These are phyloP conservation scores for Prorops nasuta DNA, from an alignment of 1,140 invertebrate species.

Conservation along the genomic window DNA sequence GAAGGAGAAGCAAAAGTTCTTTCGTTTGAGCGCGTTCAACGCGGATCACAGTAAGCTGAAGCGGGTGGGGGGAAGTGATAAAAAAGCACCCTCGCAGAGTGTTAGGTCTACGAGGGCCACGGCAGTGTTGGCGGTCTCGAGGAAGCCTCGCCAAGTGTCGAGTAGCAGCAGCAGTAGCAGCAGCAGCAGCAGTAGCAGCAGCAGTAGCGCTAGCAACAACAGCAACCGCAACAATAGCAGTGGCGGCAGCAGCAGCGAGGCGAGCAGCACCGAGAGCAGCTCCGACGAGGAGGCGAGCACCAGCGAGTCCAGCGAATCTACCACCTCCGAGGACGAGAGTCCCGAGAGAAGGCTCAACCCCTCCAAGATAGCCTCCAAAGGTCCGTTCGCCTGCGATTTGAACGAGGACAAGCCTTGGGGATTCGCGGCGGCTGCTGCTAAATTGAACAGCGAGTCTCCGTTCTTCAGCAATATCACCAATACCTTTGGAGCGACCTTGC, in stretches of 20 bases:
- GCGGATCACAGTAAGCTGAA: slow-evolving; percentile 56
- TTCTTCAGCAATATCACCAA: slow-evolving; percentile 49
- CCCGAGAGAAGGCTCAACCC: slow-evolving; percentile 51
- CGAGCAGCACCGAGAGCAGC: slow-evolving; percentile 21
- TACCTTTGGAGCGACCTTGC: slow-evolving; percentile 39
- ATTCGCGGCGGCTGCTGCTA: slow-evolving; percentile 69
- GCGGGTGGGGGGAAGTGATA: slow-evolving; percentile 32
- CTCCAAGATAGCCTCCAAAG: slow-evolving; percentile 45
- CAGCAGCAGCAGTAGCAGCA: slow-evolving; percentile 1
- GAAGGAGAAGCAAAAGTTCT: slow-evolving; percentile 84
- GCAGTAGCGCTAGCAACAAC: slow-evolving; percentile 12
- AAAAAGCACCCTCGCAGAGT: slow-evolving; percentile 27
- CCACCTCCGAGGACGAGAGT: slow-evolving; percentile 38
- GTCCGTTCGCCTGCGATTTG: slow-evolving; percentile 44
- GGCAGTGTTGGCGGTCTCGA: background rate
- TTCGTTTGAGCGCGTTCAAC: slow-evolving; percentile 74
- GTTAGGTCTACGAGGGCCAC: background rate
- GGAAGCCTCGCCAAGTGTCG: background rate
- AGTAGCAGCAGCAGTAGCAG: slow-evolving; percentile 7
- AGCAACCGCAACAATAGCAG: slow-evolving; percentile 43
- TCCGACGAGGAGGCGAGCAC: slow-evolving; percentile 41
- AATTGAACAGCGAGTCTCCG: slow-evolving; percentile 40
- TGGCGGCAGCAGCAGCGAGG: slow-evolving; percentile 32
- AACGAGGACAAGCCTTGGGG: slow-evolving; percentile 69
- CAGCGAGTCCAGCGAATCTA: slow-evolving; percentile 44